A percentile compares a stretch with the other conserved stretches of the same genome.
Conservation (phyloP, 2,888 invertebrate genomes). For the Drosophila stalkeri region DNA sequence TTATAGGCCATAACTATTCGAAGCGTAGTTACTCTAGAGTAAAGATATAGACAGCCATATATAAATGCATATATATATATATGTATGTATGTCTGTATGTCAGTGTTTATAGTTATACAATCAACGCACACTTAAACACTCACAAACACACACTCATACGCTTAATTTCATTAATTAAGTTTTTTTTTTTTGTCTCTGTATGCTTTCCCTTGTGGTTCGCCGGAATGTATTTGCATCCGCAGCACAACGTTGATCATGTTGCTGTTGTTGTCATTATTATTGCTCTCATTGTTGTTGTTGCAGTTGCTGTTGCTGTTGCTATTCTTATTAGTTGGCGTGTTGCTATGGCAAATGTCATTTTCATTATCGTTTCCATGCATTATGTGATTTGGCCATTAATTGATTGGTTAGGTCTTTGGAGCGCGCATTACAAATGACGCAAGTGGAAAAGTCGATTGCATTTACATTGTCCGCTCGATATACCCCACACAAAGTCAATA, state of each 20-base stretch:
- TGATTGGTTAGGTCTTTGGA: constrained; percentile 63
- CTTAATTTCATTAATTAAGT: constrained; percentile 77
- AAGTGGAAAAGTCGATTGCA: constrained; percentile 42
- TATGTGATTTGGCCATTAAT: constrained; percentile 78
- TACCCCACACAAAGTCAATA: constrained; percentile 8
- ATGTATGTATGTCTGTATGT: neutral
- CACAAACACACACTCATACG: constrained; percentile 9
- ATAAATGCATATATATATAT: neutral
- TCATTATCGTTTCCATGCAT: constrained; percentile 79
- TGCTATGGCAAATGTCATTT: constrained; percentile 63
- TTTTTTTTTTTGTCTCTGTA: constrained; percentile 24
- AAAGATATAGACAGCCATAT: neutral
- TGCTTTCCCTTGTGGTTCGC: constrained; percentile 17
- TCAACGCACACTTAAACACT: constrained; percentile 9
- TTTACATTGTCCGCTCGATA: constrained; percentile 30
- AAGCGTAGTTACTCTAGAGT: neutral
- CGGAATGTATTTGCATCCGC: constrained; percentile 42
- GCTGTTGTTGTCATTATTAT: constrained; percentile 23
- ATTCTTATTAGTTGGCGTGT: constrained; percentile 32
- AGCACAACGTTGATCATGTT: neutral
- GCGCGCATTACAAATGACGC: constrained; percentile 53
- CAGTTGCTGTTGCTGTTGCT: constrained; percentile 15
- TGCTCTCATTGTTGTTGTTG: neutral
- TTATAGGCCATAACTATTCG: neutral
- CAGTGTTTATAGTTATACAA: neutral